Evolutionary conservation across 2,113 vertebrate genomes (phyloP).

Genomic region (Pelmatolapia mariae): DNA sequence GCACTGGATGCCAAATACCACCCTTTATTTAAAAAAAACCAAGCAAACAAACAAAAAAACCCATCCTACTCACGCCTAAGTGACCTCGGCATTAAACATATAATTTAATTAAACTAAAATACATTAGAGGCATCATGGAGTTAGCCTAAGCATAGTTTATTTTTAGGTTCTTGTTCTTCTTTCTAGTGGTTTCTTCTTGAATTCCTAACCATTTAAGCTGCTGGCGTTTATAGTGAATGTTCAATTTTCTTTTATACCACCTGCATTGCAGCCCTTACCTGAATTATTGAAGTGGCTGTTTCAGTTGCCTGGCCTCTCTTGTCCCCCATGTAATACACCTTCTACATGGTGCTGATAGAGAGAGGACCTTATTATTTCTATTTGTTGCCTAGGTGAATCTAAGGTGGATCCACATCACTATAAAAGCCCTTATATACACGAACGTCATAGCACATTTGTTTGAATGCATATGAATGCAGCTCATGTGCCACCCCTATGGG

Average conservation of each 20-base stretch:
- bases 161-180: not conserved
- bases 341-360: conserved; percentile 13
- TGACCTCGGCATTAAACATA: not conserved
- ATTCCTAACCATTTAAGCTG: not conserved
- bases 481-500: not conserved
- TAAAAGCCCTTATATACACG: not conserved
- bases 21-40: not conserved
- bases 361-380: not conserved
- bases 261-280: conserved; percentile 20
- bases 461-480: not conserved
- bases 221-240: not conserved
- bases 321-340: conserved; percentile 26
- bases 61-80: not conserved
- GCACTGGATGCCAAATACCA: not conserved
- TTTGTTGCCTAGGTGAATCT: not conserved
- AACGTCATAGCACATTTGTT: not conserved
- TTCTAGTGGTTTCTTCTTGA: not conserved
- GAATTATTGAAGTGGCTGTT: conserved; percentile 65
- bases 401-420: not conserved
- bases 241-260: not conserved
- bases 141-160: not conserved
- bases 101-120: not conserved
- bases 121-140: not conserved
- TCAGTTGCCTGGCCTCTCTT: conserved; percentile 45
- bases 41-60: accelerated